Percentiles rank a stretch among this genome's conserved stretches.
Conservation (phyloP, 2,113 vertebrate genomes). For the Aegotheles bennettii region DNA sequence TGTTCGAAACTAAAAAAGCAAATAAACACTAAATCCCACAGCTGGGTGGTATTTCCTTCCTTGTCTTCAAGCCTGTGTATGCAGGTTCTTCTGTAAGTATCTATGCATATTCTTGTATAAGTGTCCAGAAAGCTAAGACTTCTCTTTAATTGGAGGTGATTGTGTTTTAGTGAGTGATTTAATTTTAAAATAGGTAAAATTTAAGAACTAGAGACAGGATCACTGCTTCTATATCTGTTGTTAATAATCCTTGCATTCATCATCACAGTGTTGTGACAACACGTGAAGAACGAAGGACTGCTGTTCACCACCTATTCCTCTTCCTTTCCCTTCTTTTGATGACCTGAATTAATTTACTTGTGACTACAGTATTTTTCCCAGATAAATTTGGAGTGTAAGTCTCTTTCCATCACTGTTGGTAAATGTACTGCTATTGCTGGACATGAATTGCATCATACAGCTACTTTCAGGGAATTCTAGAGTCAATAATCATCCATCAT, state of each 20-base stretch:
- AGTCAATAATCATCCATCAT: slow-evolving; percentile 9
- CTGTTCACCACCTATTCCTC: neutral
- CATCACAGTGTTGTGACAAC: neutral
- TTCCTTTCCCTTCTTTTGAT: neutral
- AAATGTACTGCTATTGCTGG: neutral
- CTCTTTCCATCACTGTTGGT: neutral
- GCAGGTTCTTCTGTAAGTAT: neutral
- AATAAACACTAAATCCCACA: neutral
- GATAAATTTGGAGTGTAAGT: neutral
- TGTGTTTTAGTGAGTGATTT: neutral
- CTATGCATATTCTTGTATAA: neutral
- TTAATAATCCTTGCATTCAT: neutral
- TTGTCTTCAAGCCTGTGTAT: neutral
- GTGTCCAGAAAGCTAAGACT: neutral
- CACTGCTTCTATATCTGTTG: neutral
- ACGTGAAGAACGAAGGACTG: neutral
- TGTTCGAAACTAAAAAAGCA: neutral
- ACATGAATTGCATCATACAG: neutral
- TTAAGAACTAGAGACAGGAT: neutral
- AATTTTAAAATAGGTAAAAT: neutral
- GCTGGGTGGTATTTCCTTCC: neutral
- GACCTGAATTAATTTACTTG: neutral
- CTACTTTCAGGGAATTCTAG: slow-evolving; percentile 2
- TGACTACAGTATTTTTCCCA: neutral
- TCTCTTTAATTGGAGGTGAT: neutral